Conservation (phyloP, 2,888 invertebrate genomes). For the Drosophila cognata region DNA sequence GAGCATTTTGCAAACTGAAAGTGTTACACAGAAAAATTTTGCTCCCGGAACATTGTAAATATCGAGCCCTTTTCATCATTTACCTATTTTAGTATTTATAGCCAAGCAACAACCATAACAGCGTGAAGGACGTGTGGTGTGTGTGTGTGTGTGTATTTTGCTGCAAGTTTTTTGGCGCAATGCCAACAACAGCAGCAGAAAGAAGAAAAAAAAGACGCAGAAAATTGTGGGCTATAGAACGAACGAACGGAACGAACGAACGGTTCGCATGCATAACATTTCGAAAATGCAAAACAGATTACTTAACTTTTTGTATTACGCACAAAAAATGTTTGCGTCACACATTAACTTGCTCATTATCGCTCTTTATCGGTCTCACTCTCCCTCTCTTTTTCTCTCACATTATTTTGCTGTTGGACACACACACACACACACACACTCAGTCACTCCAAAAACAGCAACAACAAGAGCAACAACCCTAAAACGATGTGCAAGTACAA, state of each 20-base stretch:
- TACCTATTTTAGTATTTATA: constrained; percentile 34
- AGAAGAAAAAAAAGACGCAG: constrained; percentile 12
- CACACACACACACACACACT: not conserved
- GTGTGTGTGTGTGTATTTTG: constrained; percentile 7
- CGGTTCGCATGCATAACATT: constrained; percentile 53
- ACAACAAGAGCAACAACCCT: constrained; percentile 27
- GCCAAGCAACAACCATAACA: constrained; percentile 22
- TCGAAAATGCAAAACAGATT: constrained; percentile 44
- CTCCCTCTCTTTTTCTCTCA: not conserved
- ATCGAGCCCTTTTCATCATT: constrained; percentile 40
- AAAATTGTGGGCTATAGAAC: not conserved
- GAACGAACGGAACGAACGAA: constrained; percentile 6
- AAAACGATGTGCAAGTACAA: constrained; percentile 25
- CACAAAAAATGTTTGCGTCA: constrained; percentile 51
- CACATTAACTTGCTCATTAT: constrained; percentile 14
- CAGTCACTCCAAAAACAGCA: constrained; percentile 2
- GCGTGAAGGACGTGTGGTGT: constrained; percentile 52
- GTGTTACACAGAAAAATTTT: not conserved
- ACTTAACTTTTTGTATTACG: constrained; percentile 59
- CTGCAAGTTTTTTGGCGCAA: constrained; percentile 49
- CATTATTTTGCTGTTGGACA: not conserved
- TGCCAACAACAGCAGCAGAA: constrained; percentile 31
- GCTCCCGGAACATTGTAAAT: constrained; percentile 29
- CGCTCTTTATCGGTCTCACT: not conserved
- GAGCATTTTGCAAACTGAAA: constrained; percentile 9